Base-by-base conservation (phyloP, 2,113 vertebrate species). In the Morone chrysops region DNA sequence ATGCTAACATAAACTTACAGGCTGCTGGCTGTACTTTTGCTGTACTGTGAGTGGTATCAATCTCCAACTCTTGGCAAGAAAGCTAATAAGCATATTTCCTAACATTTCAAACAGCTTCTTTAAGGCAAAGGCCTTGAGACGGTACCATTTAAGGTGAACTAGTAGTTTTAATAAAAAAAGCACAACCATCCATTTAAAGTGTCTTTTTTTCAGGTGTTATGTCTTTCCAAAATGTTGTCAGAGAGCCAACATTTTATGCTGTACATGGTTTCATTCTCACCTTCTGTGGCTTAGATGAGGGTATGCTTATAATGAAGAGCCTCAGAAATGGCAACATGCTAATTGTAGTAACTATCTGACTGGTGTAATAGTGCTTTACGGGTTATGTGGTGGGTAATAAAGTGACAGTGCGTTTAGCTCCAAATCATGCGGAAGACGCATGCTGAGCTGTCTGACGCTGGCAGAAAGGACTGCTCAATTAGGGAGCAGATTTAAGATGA, bases 381-480 rank as follows among this genome's bases (percentile, higher is more conserved):
- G 92, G 94, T 94, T 96, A 92, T 94, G 94, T 90, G 92, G 83
- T 92, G 94, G 94, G 95, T 96, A 96, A 96, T 96, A 96, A 96
- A 96, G 95, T 95, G 94, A 96, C 96, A 96, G 95, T 90, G 95
- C 95, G 96, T 97, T 98, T 96, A 96, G 95, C 95, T 96, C 95
- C 96, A 96, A 96, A 96, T 97, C 96, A 96, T 94, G 95, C 94
- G 88, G 95, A 96, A 97, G 96, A 94, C 88, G 62, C 92, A 90
- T 78, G 94, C 90, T 94, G 95, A 93, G 95, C 95, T 95, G 95
- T 94, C 94, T 91, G 87, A 90, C 51, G 94, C 93, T 95, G 94
- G 93, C 93, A 95, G 95, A 96, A 95, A 96, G 95, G 96, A 95
- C 95, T 89, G 85, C 93, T 94, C 94, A 92, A 95, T 96, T 95